These are phyloP conservation scores for Stegophylla sp. DNA, from an alignment of 2,888 invertebrate genomes.

Conservation along the genomic window DNA sequence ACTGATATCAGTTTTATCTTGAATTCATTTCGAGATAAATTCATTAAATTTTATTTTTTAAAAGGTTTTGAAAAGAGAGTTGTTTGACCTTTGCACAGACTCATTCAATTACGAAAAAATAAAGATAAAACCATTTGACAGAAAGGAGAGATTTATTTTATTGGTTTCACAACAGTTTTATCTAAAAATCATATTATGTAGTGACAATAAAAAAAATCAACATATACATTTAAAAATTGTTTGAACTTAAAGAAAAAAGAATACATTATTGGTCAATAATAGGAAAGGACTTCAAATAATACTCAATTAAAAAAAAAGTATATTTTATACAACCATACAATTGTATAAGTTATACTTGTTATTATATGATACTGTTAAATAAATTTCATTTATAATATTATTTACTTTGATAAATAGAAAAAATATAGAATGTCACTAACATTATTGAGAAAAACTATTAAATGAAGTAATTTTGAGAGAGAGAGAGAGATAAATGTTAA, in stretches of 20 bases:
- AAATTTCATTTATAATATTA: conserved; percentile 29
- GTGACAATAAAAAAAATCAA: conserved; percentile 53
- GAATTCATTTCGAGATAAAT: too few species aligned
- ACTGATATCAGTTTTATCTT: too few species aligned
- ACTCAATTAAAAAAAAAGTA: conserved; percentile 36
- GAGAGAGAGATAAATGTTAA: not conserved
- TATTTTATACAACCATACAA: conserved; percentile 27
- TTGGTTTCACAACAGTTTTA: conserved; percentile 50
- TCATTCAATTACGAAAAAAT: too few species aligned
- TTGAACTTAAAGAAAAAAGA: conserved; percentile 34
- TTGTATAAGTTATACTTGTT: conserved; percentile 33
- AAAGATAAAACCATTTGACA: conserved; percentile 6
- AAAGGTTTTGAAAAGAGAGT: too few species aligned
- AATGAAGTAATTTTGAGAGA: conserved; percentile 36
- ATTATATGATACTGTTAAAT: conserved; percentile 30
- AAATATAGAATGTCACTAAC: conserved; percentile 33
- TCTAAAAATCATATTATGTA: conserved; percentile 38
- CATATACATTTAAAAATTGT: conserved; percentile 33
- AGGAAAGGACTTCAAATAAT: conserved; percentile 45
- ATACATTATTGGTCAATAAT: conserved; percentile 30
- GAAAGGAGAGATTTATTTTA: conserved; percentile 37
- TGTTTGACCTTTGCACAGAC: too few species aligned
- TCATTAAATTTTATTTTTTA: too few species aligned
- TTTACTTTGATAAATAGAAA: conserved; percentile 44
- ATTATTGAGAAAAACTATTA: conserved; percentile 52